Base-by-base conservation (phyloP, 2,888 invertebrate genomes). In the Panorpa germanica region DNA sequence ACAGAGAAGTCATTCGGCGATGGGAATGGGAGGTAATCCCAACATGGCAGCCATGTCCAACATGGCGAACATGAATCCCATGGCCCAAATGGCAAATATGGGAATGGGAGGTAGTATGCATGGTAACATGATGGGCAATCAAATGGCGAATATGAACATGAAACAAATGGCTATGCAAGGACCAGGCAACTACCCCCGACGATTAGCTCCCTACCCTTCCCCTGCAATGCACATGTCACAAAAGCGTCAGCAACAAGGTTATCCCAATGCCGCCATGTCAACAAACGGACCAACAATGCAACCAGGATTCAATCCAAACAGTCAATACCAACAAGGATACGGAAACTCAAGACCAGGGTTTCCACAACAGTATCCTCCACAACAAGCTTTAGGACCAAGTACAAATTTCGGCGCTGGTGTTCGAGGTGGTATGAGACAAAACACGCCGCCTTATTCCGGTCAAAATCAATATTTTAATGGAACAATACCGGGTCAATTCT, bases 221-320 rank as follows among this genome's bases (percentile, higher is more conserved):
- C 80, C 83, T 9, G 73, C 75, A 34, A 78, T 82, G 74, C 77
- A 85, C 50, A 77, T 81, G 70, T 67, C 71, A 33, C 80, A 80
- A 47, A 77, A 85, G 43, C 64, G 80, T 44, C 62, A 65, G 35
- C 57, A 54, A 37, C 69, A 66, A 38, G 53, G 51, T 40, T 68
- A 70, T 44, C 66, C 66, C 50, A 65, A 59, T 40, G 59, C 57
- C 37, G 42, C 58, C 51, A 42, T 56, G 60, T 42, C 29, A 45
- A 38, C 29, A 50, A 53, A 40, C 45, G 35, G 42, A 40, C 44
- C 40, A 54, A 52, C 57, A 34, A 54, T 58, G 49, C 58, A 57
- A 45, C 46, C 57, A n/a, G 53, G 52, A 9, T 73, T 48, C 43
- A 49, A 50, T 43, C 40, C 47, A 23, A 35, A 39, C 17, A 40